Percentiles rank a stretch among this genome's conserved stretches.
Evolutionary conservation across 2,888 invertebrate species (phyloP).

Genomic region (Tetragnatha montana): DNA sequence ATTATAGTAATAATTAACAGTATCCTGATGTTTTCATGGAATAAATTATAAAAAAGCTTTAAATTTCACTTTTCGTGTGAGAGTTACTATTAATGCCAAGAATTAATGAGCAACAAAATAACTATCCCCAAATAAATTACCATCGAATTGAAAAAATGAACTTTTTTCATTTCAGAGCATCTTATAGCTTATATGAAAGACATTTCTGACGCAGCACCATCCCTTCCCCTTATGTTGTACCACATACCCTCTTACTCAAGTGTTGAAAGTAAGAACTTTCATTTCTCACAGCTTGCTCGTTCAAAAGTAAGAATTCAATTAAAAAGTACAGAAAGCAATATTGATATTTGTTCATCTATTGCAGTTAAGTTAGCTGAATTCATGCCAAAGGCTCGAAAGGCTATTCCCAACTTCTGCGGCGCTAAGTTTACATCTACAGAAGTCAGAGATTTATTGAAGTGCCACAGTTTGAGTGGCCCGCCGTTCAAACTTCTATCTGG

Average conservation of each 20-base stretch:
- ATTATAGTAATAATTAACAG: too few species aligned
- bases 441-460: conserved; percentile 82
- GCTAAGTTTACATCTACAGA: conserved; percentile 88
- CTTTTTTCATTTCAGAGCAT: conserved; percentile 77
- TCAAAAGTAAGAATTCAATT: too few species aligned
- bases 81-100: too few species aligned
- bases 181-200: conserved; percentile 82
- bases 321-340: too few species aligned
- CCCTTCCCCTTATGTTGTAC: conserved; percentile 87
- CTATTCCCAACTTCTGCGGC: conserved; percentile 85
- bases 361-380: conserved; percentile 61
- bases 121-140: too few species aligned
- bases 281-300: neutral
- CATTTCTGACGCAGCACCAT: conserved; percentile 84
- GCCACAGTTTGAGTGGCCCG: conserved; percentile 73
- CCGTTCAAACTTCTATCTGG: conserved; percentile 71
- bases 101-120: too few species aligned
- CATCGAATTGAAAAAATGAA: too few species aligned
- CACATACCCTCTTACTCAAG: conserved; percentile 86
- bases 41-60: too few species aligned
- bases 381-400: conserved; percentile 49
- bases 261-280: conserved; percentile 81
- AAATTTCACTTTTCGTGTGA: too few species aligned
- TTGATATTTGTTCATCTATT: neutral
- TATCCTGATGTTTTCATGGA: too few species aligned